A percentile compares a stretch with the other conserved stretches of the same genome.
These are phyloP conservation scores for Cynoglossus semilaevis DNA, from an alignment of 2,113 vertebrate genomes.

Conservation along the genomic window DNA sequence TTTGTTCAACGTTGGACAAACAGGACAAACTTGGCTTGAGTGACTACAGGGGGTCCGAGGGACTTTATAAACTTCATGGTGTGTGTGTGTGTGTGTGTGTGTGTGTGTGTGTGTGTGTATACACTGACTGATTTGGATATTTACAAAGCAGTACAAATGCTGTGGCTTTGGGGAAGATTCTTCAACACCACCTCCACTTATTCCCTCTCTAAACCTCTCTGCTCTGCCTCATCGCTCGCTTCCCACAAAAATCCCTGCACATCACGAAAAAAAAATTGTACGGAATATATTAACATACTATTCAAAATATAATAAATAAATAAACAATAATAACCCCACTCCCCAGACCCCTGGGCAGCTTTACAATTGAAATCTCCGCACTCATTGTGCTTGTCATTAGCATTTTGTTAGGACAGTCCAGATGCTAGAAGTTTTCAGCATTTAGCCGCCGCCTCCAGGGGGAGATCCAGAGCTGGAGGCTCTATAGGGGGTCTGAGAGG, in stretches of 20 bases:
- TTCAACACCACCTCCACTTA: conserved; percentile 34
- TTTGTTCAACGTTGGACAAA: conserved; percentile 6
- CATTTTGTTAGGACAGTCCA: conserved; percentile 24
- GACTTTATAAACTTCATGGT: conserved; percentile 11
- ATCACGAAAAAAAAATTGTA: conserved; percentile 18
- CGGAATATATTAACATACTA: conserved; percentile 23
- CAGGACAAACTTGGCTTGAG: conserved; percentile 6
- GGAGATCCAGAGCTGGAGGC: conserved; percentile 20
- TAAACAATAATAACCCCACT: background rate
- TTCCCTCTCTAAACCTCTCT: conserved; percentile 11
- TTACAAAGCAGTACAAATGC: conserved; percentile 39
- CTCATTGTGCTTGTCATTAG: conserved; percentile 29
- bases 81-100: background rate
- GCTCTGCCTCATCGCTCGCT: background rate
- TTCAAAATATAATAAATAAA: conserved; percentile 1
- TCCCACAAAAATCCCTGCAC: conserved; percentile 35
- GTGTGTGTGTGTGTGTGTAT: conserved; percentile 1
- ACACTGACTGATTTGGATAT: conserved; percentile 44
- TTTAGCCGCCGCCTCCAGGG: conserved; percentile 6
- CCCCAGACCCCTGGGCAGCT: conserved; percentile 4
- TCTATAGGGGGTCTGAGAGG: conserved; percentile 31
- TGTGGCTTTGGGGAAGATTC: conserved; percentile 45
- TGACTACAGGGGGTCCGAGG: conserved; percentile 13
- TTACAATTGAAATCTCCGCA: conserved; percentile 20
- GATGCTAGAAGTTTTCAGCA: conserved; percentile 29